Conservation (phyloP, 2,113 vertebrate species). For the Tachysurus vachellii region DNA sequence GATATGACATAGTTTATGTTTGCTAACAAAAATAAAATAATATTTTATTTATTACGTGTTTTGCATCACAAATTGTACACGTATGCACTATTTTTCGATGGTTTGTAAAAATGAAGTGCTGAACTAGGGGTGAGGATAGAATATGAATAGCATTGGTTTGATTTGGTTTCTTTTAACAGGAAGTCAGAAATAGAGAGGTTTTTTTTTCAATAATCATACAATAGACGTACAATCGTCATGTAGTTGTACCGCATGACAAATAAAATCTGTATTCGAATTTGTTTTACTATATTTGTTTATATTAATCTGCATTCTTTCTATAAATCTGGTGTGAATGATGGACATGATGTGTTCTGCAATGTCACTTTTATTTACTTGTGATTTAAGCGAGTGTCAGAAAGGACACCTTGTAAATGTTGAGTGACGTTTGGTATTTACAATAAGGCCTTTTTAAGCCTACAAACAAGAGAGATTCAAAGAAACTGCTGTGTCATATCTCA, state of each 20-base stretch:
- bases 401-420: not conserved
- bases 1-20: not conserved
- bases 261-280: too few species aligned
- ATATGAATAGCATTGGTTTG: not conserved
- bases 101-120: not conserved
- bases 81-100: too few species aligned
- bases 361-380: not conserved
- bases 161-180: not conserved
- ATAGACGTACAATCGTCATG: too few species aligned
- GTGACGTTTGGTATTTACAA: conserved; percentile 1
- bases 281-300: too few species aligned
- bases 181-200: not conserved
- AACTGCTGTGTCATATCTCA: not conserved
- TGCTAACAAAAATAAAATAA: too few species aligned
- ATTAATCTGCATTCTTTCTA: not conserved
- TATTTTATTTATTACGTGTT: not conserved
- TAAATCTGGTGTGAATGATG: not conserved
- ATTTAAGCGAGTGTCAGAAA: not conserved
- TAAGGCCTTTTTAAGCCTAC: not conserved
- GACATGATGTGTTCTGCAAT: not conserved
- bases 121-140: not conserved
- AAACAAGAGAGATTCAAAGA: not conserved
- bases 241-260: too few species aligned
- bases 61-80: too few species aligned
- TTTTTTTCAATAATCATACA: too few species aligned